A percentile compares a stretch with the other conserved stretches of the same genome.
Conservation (phyloP, 2,888 invertebrate genomes). For the Meganola albula region DNA sequence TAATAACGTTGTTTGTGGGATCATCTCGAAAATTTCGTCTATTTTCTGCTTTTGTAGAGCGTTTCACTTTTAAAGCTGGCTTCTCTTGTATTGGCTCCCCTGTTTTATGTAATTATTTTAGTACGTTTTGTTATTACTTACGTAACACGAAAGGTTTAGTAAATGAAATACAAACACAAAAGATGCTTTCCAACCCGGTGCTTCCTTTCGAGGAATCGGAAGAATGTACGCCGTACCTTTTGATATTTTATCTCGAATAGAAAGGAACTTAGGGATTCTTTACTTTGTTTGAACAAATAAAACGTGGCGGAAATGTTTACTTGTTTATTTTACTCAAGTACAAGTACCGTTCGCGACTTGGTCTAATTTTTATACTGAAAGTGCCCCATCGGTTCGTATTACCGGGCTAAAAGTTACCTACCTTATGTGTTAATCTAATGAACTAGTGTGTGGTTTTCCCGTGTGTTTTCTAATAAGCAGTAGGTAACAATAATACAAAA, state of each 20-base stretch:
- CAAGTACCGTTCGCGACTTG: no score
- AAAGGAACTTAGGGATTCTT: slow-evolving; percentile 59
- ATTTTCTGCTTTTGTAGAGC: slow-evolving; percentile 15
- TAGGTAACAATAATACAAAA: no score
- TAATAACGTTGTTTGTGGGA: slow-evolving; percentile 32
- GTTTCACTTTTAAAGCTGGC: slow-evolving; percentile 10
- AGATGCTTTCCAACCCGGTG: slow-evolving; percentile 62
- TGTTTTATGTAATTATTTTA: no score
- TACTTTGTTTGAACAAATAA: slow-evolving; percentile 63
- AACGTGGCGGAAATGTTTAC: slow-evolving; percentile 62
- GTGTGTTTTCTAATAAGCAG: no score
- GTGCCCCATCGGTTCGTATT: no score
- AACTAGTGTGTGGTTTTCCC: no score
- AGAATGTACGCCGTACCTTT: slow-evolving; percentile 58
- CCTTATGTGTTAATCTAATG: no score
- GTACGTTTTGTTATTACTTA: neutral
- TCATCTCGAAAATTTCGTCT: slow-evolving; percentile 14
- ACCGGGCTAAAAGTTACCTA: no score
- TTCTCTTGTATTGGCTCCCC: no score
- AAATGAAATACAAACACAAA: no score
- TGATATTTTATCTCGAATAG: slow-evolving; percentile 64
- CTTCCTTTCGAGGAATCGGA: slow-evolving; percentile 40
- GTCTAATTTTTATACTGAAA: no score
- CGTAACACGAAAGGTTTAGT: slow-evolving; percentile 33
- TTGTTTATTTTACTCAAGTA: slow-evolving; percentile 59